phyloP scores from a whole-genome alignment of 2,888 invertebrate genomes.

The Drosophila subsilvestris region DNA sequence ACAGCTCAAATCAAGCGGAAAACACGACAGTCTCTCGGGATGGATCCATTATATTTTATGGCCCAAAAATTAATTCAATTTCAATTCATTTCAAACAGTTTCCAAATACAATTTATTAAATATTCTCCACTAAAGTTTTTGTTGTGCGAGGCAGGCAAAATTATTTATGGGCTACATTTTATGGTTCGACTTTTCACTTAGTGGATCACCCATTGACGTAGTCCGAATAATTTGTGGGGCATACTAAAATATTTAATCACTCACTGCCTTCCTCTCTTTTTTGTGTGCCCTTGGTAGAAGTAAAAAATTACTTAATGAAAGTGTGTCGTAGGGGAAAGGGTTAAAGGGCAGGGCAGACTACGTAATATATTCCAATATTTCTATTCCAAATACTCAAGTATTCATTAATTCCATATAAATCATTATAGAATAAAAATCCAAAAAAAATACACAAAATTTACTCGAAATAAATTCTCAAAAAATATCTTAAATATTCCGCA shows the following conservation, averaged over 20 bases:
- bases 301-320: constrained; percentile 5
- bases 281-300: constrained; percentile 9
- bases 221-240: constrained; percentile 6
- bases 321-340: not conserved
- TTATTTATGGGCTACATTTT: constrained; percentile 11
- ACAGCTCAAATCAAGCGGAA: constrained; percentile 3
- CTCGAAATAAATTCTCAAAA: not conserved
- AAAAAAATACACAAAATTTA: not conserved
- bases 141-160: not conserved
- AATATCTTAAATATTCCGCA: constrained; percentile 12
- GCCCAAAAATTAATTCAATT: constrained; percentile 5
- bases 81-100: constrained; percentile 23
- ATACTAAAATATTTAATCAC: constrained; percentile 20
- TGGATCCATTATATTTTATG: constrained; percentile 5
- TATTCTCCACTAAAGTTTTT: not conserved
- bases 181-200: constrained; percentile 32
- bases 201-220: constrained; percentile 29
- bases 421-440: not conserved
- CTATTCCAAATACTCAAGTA: not conserved
- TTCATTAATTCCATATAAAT: not conserved
- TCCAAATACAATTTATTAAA: constrained; percentile 8
- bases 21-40: constrained; percentile 7
- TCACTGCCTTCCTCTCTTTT: constrained; percentile 1
- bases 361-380: not conserved
- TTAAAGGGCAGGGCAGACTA: not conserved